A percentile compares a stretch with the other conserved stretches of the same genome.
These are phyloP conservation scores for Palythoa heliodiscus DNA, from an alignment of 92 coral and sea anemone genomes.

Conservation along the genomic window DNA sequence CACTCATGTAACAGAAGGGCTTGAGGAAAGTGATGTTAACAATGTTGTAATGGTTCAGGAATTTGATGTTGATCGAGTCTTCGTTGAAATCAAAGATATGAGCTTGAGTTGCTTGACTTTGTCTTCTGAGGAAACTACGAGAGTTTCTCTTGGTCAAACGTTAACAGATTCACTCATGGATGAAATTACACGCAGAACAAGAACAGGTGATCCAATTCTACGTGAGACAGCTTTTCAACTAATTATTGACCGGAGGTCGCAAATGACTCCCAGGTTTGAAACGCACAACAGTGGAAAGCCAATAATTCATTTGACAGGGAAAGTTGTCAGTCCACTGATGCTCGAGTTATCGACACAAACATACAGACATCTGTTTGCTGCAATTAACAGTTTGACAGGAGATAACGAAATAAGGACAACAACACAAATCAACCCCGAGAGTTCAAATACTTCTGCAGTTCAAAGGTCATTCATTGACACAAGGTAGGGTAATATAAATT, in stretches of 20 bases:
- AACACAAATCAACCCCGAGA: neutral
- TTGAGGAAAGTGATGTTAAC: constrained; percentile 56
- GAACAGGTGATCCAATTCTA: constrained; percentile 77
- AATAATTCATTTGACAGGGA: constrained; percentile 71
- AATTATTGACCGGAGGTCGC: constrained; percentile 83
- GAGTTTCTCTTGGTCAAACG: constrained; percentile 49
- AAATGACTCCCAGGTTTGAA: constrained; percentile 56
- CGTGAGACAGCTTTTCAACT: constrained; percentile 89
- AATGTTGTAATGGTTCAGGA: constrained; percentile 47
- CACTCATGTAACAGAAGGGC: constrained; percentile 78
- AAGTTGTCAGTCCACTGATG: constrained; percentile 84
- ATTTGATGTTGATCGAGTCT: constrained; percentile 84
- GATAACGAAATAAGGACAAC: constrained; percentile 54
- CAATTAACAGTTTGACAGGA: constrained; percentile 87
- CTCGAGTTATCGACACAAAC: constrained; percentile 90
- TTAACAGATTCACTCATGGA: constrained; percentile 58
- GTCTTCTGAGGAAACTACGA: constrained; percentile 41
- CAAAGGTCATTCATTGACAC: constrained; percentile 20
- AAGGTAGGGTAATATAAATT: constrained; percentile 5
- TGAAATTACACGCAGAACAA: constrained; percentile 63
- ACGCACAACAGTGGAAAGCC: constrained; percentile 61
- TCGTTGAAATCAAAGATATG: constrained; percentile 89
- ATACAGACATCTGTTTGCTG: constrained; percentile 78
- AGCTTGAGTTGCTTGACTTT: constrained; percentile 78
- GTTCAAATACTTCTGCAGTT: neutral